Percentiles rank a stretch among this genome's conserved stretches.
phyloP scores from a whole-genome alignment of 2,113 vertebrate species.

The Desmodus rotundus region DNA sequence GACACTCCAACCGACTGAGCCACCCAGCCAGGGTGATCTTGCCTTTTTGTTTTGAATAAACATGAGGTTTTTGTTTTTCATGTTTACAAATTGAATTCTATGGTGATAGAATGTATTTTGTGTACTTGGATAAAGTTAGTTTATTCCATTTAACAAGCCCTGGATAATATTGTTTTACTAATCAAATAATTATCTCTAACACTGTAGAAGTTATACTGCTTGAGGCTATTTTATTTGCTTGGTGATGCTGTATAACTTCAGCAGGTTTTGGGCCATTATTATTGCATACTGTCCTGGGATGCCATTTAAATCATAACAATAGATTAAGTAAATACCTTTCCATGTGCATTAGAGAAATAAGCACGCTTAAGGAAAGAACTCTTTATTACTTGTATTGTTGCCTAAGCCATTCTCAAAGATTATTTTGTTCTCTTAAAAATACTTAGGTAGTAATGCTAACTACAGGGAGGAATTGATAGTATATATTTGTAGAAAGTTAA shows the following conservation, averaged over 20 bases:
- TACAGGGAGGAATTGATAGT: not conserved
- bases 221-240: conserved; percentile 60
- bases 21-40: no score
- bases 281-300: conserved; percentile 57
- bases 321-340: conserved; percentile 13
- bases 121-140: conserved; percentile 15
- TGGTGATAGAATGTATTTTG: conserved; percentile 6
- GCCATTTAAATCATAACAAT: not conserved
- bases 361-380: not conserved
- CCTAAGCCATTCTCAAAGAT: conserved; percentile 4
- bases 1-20: no score
- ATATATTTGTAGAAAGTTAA: not conserved
- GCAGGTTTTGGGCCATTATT: conserved; percentile 54
- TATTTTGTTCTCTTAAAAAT: conserved; percentile 30
- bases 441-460: conserved; percentile 22
- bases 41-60: conserved; percentile 33
- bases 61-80: not conserved
- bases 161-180: conserved; percentile 35
- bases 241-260: conserved; percentile 67
- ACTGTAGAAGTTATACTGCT: conserved; percentile 11
- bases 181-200: conserved; percentile 52
- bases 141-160: conserved; percentile 17
- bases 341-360: not conserved
- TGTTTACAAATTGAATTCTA: conserved; percentile 43
- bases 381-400: not conserved